These are phyloP conservation scores for Podiceps cristatus DNA, from an alignment of 2,113 vertebrate genomes.

Conservation along the genomic window DNA sequence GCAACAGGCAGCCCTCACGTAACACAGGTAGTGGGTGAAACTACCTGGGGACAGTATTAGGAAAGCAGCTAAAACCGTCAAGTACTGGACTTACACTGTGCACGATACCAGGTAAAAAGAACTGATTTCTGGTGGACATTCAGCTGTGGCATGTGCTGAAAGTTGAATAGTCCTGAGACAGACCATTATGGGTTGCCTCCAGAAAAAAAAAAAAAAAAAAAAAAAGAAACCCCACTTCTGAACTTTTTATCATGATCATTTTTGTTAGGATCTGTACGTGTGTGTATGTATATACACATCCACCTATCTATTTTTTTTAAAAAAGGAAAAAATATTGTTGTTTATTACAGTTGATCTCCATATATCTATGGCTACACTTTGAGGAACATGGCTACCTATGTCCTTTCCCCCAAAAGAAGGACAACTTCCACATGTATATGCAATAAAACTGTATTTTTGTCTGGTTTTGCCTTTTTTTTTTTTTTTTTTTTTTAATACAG, in stretches of 20 bases:
- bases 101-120: not conserved
- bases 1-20: not conserved
- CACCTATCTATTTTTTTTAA: not conserved
- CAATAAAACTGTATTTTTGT: constrained; percentile 99
- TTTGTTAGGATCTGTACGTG: not conserved
- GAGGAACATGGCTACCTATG: not conserved
- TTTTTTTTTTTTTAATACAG: constrained; percentile 84
- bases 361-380: not conserved
- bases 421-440: constrained; percentile 72
- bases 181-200: not conserved
- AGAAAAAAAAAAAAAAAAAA: not conserved
- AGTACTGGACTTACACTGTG: not conserved
- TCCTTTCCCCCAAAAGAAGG: constrained; percentile 27
- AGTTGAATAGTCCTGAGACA: not conserved
- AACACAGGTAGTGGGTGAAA: not conserved
- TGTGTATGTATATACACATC: no score
- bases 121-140: not conserved
- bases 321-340: not conserved
- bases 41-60: no score
- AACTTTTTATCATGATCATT: not conserved
- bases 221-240: no score
- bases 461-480: constrained; percentile 82
- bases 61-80: not conserved
- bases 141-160: not conserved
- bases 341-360: not conserved